A percentile compares a stretch with the other conserved stretches of the same genome.
phyloP scores from a whole-genome alignment of 2,888 invertebrate species.

The Rhodophaea formosa region DNA sequence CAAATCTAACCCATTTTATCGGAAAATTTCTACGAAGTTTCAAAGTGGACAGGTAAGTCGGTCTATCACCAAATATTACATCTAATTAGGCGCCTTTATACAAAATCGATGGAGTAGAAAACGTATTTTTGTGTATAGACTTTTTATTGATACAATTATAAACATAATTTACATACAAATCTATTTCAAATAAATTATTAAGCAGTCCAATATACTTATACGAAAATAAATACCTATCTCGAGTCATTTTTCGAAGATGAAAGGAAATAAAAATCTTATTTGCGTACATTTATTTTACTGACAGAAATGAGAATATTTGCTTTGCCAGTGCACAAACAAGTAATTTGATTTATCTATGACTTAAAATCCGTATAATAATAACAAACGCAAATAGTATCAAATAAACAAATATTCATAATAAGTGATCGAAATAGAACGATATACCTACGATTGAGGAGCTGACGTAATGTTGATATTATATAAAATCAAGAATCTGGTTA shows the following conservation, averaged over 20 bases:
- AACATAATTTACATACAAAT: conserved; percentile 25
- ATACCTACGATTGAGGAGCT: too few species aligned
- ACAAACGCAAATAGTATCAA: too few species aligned
- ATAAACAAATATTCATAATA: too few species aligned
- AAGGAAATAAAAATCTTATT: conserved; percentile 13
- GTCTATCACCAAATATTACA: conserved; percentile 31
- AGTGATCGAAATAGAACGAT: too few species aligned
- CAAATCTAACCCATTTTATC: conserved; percentile 23
- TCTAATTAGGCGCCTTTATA: conserved; percentile 42
- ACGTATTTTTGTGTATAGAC: conserved; percentile 31
- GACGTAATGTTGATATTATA: too few species aligned
- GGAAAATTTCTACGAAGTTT: conserved; percentile 27
- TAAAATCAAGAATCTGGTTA: too few species aligned
- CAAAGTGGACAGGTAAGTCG: conserved; percentile 39
- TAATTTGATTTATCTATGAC: conserved; percentile 1
- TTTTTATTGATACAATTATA: conserved; percentile 19
- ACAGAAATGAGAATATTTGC: conserved; percentile 7
- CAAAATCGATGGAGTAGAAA: conserved; percentile 48
- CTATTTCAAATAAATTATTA: conserved; percentile 15
- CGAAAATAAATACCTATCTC: conserved; percentile 2
- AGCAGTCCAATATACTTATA: conserved; percentile 1
- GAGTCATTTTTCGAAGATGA: neutral
- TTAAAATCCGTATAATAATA: neutral
- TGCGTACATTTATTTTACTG: conserved; percentile 3
- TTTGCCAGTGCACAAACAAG: neutral